These are phyloP conservation scores for Mechanitis mazaeus DNA, from an alignment of 2,888 invertebrate genomes.

Conservation along the genomic window DNA sequence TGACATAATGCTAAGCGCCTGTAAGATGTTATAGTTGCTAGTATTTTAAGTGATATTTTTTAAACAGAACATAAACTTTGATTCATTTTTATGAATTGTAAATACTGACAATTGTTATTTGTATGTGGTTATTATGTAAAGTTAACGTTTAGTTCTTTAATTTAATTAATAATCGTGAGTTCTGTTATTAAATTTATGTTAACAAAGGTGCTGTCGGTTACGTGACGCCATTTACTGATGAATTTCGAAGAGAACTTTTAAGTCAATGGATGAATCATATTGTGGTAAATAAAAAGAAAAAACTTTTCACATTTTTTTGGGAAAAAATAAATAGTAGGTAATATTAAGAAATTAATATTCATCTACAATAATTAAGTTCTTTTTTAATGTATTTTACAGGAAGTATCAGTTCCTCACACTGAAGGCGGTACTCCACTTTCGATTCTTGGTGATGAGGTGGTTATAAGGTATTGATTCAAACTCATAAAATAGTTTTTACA, in stretches of 20 bases:
- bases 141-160: background rate
- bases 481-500: too few relatives aligned
- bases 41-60: too few relatives aligned
- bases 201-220: constrained; percentile 84
- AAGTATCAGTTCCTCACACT: constrained; percentile 80
- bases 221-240: constrained; percentile 85
- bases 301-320: too few relatives aligned
- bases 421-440: constrained; percentile 80
- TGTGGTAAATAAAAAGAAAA: constrained; percentile 35
- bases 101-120: too few relatives aligned
- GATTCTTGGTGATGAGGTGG: constrained; percentile 84
- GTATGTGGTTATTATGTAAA: background rate
- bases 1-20: constrained; percentile 82
- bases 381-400: constrained; percentile 35
- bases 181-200: constrained; percentile 8
- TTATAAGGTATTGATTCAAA: constrained; percentile 71
- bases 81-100: background rate
- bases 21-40: constrained; percentile 44
- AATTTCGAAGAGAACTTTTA: constrained; percentile 77
- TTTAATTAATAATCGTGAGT: background rate
- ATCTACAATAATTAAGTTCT: background rate
- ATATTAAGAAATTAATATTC: background rate
- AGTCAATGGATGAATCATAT: constrained; percentile 75
- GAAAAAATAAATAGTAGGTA: too few relatives aligned
- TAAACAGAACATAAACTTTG: background rate